These are phyloP conservation scores for Rhopilema esculentum DNA, from an alignment of 30 jellyfish, hydroid and myxozoan species.

Conservation along the genomic window DNA sequence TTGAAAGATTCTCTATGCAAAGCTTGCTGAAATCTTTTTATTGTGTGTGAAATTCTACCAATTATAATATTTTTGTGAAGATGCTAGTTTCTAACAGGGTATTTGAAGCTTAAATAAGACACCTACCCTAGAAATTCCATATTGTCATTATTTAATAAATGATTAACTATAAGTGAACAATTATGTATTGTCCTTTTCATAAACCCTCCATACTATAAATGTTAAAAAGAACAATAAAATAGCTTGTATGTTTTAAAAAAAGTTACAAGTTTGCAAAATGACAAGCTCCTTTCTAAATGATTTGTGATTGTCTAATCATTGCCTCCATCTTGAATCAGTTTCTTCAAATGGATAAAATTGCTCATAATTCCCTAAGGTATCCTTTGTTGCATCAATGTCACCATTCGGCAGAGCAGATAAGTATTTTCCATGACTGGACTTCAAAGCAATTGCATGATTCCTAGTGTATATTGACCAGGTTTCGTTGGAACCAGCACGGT, in stretches of 20 bases:
- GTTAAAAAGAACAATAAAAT: too few relatives aligned
- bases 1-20: too few relatives aligned
- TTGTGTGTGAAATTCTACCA: too few relatives aligned
- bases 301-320: background rate
- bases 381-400: constrained; percentile 18
- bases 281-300: background rate
- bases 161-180: too few relatives aligned
- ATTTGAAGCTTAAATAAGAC: too few relatives aligned
- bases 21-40: too few relatives aligned
- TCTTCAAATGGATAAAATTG: constrained; percentile 49
- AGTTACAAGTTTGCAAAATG: background rate
- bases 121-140: too few relatives aligned
- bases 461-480: constrained; percentile 45
- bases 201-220: too few relatives aligned
- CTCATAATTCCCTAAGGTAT: constrained; percentile 29
- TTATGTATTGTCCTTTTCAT: too few relatives aligned
- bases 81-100: too few relatives aligned
- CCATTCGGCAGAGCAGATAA: constrained; percentile 58
- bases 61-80: too few relatives aligned
- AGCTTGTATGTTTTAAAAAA: background rate
- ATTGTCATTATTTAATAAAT: too few relatives aligned
- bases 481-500: constrained; percentile 30
- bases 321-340: constrained; percentile 24
- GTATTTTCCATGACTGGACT: constrained; percentile 49
- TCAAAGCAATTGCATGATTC: constrained; percentile 50